Evolutionary conservation across 1,140 invertebrate species (phyloP).

Genomic region (Arion vulgaris): DNA sequence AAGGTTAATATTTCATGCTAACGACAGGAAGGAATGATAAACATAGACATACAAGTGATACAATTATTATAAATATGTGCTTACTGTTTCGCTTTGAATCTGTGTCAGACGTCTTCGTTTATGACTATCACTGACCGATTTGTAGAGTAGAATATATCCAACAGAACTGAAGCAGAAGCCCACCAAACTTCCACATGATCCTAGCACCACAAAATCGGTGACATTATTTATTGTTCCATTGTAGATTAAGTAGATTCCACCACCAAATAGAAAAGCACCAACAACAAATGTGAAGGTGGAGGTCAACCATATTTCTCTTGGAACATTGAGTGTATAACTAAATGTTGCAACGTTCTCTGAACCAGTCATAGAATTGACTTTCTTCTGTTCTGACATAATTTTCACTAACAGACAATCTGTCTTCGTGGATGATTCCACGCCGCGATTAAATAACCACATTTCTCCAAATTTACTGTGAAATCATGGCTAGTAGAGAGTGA

Average conservation of each 20-base stretch:
- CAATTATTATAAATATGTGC: neutral
- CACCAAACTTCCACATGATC: neutral
- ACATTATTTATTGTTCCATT: conserved; percentile 4
- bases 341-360: neutral
- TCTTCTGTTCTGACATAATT: neutral
- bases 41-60: too few species aligned
- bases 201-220: conserved; percentile 16
- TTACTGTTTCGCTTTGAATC: neutral
- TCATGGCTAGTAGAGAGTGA: too few species aligned
- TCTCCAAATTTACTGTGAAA: too few species aligned
- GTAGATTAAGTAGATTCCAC: neutral
- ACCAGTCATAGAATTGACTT: neutral
- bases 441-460: too few species aligned
- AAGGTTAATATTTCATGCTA: too few species aligned
- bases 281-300: conserved; percentile 7
- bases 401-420: neutral
- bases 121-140: neutral
- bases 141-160: neutral
- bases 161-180: neutral
- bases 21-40: too few species aligned
- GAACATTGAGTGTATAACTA: neutral
- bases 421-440: neutral
- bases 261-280: conserved; percentile 7
- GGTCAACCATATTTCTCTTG: neutral
- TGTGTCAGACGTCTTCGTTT: neutral